These are phyloP conservation scores for Idaea biselata DNA, from an alignment of 2,888 invertebrate genomes.

Conservation along the genomic window DNA sequence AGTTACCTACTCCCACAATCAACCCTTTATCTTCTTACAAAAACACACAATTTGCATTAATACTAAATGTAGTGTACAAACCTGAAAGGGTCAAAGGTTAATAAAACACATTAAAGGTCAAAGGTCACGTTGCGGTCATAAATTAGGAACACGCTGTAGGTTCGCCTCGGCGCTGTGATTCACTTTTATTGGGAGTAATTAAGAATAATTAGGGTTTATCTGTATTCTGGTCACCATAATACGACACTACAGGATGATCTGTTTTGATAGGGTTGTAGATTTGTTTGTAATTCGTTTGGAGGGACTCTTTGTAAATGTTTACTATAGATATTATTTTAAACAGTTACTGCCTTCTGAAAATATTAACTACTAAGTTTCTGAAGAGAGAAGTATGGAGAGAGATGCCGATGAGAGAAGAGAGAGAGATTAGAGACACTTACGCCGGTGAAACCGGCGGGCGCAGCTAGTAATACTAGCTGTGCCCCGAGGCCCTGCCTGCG, in stretches of 20 bases:
- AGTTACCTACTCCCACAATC: neutral
- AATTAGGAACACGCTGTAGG: neutral
- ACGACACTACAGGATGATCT: neutral
- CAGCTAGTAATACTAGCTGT: neutral
- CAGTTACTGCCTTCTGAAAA: no score
- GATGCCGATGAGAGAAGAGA: no score
- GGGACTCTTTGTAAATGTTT: neutral
- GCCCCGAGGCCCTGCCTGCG: neutral
- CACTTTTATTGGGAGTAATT: neutral
- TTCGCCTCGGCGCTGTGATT: neutral
- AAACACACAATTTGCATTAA: neutral
- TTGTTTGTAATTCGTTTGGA: neutral
- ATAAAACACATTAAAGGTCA: neutral
- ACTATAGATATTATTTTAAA: no score
- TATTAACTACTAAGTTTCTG: no score
- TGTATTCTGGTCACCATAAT: neutral
- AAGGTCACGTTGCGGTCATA: neutral
- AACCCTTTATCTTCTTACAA: neutral
- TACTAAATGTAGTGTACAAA: neutral
- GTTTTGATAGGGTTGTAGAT: neutral
- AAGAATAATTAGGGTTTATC: neutral
- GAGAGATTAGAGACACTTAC: no score
- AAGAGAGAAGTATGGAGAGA: no score
- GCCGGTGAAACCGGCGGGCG: no score
- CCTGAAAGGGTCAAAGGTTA: neutral